Conservation (phyloP, 2,113 vertebrate species). For the Eptesicus fuscus region DNA sequence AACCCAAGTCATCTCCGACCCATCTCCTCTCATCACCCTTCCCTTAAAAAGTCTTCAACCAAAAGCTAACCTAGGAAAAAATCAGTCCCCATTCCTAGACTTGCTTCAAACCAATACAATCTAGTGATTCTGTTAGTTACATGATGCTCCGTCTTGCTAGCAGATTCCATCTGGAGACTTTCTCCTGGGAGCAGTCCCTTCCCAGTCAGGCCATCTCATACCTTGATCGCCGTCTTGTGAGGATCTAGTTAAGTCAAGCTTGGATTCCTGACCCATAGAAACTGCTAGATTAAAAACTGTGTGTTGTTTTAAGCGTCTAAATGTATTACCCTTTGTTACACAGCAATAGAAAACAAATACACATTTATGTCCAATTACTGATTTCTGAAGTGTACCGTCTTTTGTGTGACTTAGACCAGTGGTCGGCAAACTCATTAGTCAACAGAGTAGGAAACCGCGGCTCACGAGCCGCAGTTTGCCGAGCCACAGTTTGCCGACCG, state of each 20-base stretch:
- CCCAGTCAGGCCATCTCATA: background rate
- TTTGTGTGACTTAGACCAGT: background rate
- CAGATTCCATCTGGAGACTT: background rate
- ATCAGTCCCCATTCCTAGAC: background rate
- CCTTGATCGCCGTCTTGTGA: background rate
- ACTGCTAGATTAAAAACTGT: background rate
- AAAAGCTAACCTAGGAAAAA: background rate
- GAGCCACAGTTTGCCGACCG: no score
- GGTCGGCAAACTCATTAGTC: no score
- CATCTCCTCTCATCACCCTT: background rate
- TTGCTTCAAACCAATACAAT: background rate
- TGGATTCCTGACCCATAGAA: background rate
- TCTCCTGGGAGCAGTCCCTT: background rate
- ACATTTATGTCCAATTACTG: background rate
- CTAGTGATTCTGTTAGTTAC: background rate
- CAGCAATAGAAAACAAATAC: background rate
- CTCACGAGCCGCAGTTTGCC: no score
- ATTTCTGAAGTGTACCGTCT: background rate
- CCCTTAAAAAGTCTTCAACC: background rate
- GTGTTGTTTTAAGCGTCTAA: background rate
- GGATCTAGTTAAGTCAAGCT: background rate
- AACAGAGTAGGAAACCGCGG: no score
- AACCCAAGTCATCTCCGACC: background rate
- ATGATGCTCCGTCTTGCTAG: background rate
- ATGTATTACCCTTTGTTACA: background rate